Evolutionary conservation across 1,140 invertebrate species (phyloP).

Genomic region (Tetraneura akinire): DNA sequence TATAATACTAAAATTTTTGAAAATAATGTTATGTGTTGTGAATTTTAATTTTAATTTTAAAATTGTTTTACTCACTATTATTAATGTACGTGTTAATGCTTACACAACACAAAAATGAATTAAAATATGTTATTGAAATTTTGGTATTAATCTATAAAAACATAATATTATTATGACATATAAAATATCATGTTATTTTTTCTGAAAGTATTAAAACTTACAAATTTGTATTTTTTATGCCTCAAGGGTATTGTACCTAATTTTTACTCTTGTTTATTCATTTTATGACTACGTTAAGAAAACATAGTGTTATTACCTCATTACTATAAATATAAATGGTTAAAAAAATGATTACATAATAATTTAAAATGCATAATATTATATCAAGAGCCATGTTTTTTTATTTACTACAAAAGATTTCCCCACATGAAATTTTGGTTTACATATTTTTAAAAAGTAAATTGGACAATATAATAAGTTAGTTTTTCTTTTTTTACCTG

Average conservation of each 20-base stretch:
- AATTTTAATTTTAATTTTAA: too few relatives aligned
- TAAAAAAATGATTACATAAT: slow-evolving; percentile 34
- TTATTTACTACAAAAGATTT: slow-evolving; percentile 4
- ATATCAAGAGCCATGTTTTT: background rate
- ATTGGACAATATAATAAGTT: slow-evolving; percentile 23
- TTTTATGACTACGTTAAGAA: background rate
- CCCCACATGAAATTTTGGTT: background rate
- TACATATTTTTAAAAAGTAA: slow-evolving; percentile 6
- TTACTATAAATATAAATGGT: slow-evolving; percentile 18
- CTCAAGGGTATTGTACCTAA: background rate
- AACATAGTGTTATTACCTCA: background rate
- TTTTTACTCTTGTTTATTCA: background rate
- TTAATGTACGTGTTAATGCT: too few relatives aligned
- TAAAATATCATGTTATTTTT: too few relatives aligned
- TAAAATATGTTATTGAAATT: too few relatives aligned
- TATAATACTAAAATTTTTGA: too few relatives aligned
- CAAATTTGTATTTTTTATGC: background rate
- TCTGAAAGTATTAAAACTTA: background rate
- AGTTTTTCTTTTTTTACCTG: background rate
- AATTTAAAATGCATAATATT: slow-evolving; percentile 30
- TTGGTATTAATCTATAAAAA: too few relatives aligned
- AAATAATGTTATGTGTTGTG: too few relatives aligned
- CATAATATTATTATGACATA: too few relatives aligned
- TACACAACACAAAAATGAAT: too few relatives aligned
- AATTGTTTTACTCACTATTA: too few relatives aligned